phyloP scores from a whole-genome alignment of 1,140 invertebrate genomes.

The Lithobius niger region DNA sequence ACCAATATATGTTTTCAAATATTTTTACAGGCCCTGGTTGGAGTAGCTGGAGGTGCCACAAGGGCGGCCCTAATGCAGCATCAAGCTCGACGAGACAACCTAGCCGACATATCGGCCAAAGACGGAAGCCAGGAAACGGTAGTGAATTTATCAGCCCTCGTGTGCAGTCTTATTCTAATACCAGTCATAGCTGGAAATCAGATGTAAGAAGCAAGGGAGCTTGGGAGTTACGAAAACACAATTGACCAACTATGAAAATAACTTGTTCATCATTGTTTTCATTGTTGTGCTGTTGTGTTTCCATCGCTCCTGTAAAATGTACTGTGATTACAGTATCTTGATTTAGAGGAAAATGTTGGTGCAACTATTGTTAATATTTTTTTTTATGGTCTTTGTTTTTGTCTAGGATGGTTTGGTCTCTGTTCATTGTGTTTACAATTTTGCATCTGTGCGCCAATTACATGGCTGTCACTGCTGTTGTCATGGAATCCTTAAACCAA shows the following conservation, averaged over 20 bases:
- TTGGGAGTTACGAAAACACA: background rate
- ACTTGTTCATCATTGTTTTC: conserved; percentile 9
- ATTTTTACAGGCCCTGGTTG: conserved; percentile 46
- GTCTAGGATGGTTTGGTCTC: conserved; percentile 48
- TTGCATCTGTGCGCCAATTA: conserved; percentile 79
- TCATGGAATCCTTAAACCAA: conserved; percentile 63
- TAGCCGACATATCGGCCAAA: conserved; percentile 87
- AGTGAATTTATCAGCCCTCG: conserved; percentile 73
- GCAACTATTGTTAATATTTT: conserved; percentile 11
- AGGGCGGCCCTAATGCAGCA: conserved; percentile 84
- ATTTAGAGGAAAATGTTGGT: background rate
- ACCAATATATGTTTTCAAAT: background rate
- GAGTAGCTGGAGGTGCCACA: conserved; percentile 83
- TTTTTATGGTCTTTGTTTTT: conserved; percentile 14
- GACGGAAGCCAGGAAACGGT: conserved; percentile 92
- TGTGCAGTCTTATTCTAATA: conserved; percentile 59
- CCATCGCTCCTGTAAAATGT: too few species aligned
- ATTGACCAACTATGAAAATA: background rate
- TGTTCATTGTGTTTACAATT: conserved; percentile 57
- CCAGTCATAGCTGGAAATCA: conserved; percentile 42
- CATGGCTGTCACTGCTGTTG: conserved; percentile 57
- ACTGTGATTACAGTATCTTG: background rate
- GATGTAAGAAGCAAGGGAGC: conserved; percentile 22
- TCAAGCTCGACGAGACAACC: conserved; percentile 73
- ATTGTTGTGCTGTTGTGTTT: too few species aligned